Evolutionary conservation across 2,113 vertebrate genomes (phyloP), one percentile per base, ranked within the genome.

Genomic region (Anolis sagrei): DNA sequence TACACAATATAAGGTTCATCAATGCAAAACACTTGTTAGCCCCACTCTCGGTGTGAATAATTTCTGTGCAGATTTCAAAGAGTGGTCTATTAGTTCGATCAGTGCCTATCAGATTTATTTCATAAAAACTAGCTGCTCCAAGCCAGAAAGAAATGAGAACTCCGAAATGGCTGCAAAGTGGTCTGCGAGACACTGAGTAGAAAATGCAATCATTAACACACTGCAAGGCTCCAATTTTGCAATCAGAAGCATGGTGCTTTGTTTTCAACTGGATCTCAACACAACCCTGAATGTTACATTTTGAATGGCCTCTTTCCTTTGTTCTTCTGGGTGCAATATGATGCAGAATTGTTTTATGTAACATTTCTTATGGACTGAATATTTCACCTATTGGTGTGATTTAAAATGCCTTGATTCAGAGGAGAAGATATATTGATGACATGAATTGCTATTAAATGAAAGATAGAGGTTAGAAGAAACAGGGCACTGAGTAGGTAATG

Each of bases 201-300:
- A 54, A 36, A 54, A 54, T 16, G 4, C 19, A 81, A 44, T 81
- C 66, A 77, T 69, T 77, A 75, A 39, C 21, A 16, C 64, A 66
- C 81, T 58, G 32, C 13, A 73, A 54, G 81, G 9, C 32, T 69
- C n/a, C 48, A 51, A n/a, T 76, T 36, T n/a, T 84, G 64, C 61
- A 77, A 84, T 6, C 14, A 61, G n/a, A 0, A 49, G 34, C 76
- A n/a, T 32, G 14, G 19, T 39, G 44, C 72, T 68, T 75, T 76
- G 44, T 36, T 84, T 48, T 68, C 74, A 29, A 54, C 34, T 62
- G 72, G 18, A 64, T 11, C 19, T 32, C 44, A 21, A 77, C 39
- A 51, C 74, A 80, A 27, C 18, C 54, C 14, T 51, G 23, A 83
- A 58, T 88, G 87, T 68, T 89, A 83, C 49, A 79, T 70, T 75